phyloP scores from a whole-genome alignment of 2,888 invertebrate species.

The Julus scandinavius region DNA sequence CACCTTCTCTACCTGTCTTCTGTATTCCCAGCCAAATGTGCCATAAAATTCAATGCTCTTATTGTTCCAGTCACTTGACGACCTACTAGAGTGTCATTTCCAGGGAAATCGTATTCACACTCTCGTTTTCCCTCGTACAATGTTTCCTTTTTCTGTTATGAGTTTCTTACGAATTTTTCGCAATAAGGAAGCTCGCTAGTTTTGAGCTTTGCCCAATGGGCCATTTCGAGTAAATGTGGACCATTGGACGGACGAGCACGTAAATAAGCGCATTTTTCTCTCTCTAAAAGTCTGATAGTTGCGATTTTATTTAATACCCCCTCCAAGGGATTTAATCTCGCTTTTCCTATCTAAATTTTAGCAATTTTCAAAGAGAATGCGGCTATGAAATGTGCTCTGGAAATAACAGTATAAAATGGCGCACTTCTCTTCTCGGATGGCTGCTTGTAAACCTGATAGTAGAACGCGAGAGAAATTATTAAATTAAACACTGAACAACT shows the following conservation, averaged over 20 bases:
- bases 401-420: neutral
- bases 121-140: neutral
- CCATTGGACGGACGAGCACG: neutral
- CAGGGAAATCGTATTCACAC: conserved; percentile 38
- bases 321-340: neutral
- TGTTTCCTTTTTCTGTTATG: conserved; percentile 16
- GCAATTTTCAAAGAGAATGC: neutral
- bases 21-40: conserved; percentile 40
- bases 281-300: neutral
- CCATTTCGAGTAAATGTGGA: neutral
- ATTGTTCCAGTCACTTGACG: conserved; percentile 46
- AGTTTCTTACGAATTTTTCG: conserved; percentile 10
- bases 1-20: conserved; percentile 34
- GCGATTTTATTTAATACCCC: conserved; percentile 10
- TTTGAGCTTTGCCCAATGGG: conserved; percentile 5
- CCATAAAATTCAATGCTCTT: conserved; percentile 46
- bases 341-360: neutral
- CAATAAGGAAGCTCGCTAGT: conserved; percentile 26
- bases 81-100: conserved; percentile 46
- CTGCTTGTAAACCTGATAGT: no score
- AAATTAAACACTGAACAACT: no score
- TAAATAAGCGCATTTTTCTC: neutral
- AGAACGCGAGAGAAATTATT: no score
- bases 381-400: neutral
- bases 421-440: no score